Evolutionary conservation across 2,888 invertebrate genomes (phyloP).

Genomic region (Dexiosoma caninum): DNA sequence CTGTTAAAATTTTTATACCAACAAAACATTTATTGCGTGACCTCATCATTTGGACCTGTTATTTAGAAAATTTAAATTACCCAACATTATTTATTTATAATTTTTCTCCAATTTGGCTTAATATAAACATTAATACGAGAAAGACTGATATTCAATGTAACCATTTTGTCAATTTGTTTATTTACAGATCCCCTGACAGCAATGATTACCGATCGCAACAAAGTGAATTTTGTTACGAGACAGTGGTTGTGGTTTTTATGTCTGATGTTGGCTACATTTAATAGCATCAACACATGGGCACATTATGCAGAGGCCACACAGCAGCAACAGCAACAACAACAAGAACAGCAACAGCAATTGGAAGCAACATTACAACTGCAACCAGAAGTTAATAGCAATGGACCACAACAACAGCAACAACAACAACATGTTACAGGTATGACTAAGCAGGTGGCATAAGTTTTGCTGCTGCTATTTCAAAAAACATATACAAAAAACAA

Average conservation of each 20-base stretch:
- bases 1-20: no score
- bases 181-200: constrained; percentile 68
- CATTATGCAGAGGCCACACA: constrained; percentile 57
- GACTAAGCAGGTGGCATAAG: constrained; percentile 39
- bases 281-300: constrained; percentile 34
- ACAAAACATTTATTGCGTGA: no score
- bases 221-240: constrained; percentile 73
- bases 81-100: constrained; percentile 14
- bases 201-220: constrained; percentile 75
- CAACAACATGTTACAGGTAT: constrained; percentile 60
- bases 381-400: constrained; percentile 53
- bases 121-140: constrained; percentile 20
- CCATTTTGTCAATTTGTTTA: constrained; percentile 50
- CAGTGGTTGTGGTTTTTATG: constrained; percentile 65
- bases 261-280: constrained; percentile 46
- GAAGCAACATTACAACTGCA: constrained; percentile 48
- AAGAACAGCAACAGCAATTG: constrained; percentile 64
- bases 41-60: no score
- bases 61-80: background rate
- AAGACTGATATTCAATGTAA: constrained; percentile 30
- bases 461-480: background rate
- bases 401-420: constrained; percentile 41
- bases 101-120: constrained; percentile 17
- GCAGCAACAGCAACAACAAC: constrained; percentile 50
- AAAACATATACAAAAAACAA: constrained; percentile 19